Evolutionary conservation across 2,888 invertebrate genomes (phyloP).

Genomic region (Leistus spinibarbis): DNA sequence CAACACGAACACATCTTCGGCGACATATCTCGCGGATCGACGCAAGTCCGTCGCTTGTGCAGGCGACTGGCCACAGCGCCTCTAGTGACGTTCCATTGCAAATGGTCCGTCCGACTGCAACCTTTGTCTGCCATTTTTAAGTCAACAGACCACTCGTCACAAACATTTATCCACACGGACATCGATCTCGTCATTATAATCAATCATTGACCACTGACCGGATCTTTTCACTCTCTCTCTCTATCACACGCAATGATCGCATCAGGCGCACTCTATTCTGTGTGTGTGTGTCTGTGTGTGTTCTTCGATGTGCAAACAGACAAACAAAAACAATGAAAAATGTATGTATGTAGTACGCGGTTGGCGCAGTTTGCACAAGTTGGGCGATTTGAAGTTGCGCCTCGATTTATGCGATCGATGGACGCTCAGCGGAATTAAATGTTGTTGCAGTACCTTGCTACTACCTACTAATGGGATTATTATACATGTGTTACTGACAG

Average conservation of each 20-base stretch:
- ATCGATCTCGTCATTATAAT: conserved; percentile 37
- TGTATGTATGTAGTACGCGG: background rate
- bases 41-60: background rate
- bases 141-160: conserved; percentile 33
- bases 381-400: background rate
- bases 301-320: conserved; percentile 6
- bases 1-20: background rate
- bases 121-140: conserved; percentile 37
- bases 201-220: conserved; percentile 33
- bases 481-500: background rate
- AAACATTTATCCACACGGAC: conserved; percentile 24
- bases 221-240: background rate
- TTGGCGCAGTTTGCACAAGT: background rate
- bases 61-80: conserved; percentile 5
- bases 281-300: background rate
- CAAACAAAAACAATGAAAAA: background rate
- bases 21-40: background rate
- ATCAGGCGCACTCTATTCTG: background rate
- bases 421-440: background rate
- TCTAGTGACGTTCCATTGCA: conserved; percentile 22
- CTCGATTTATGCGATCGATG: background rate
- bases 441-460: background rate
- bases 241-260: background rate
- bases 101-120: conserved; percentile 24
- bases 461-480: background rate